phyloP scores from a whole-genome alignment of 1,140 invertebrate genomes.

The Lepidotrigona ventralis region DNA sequence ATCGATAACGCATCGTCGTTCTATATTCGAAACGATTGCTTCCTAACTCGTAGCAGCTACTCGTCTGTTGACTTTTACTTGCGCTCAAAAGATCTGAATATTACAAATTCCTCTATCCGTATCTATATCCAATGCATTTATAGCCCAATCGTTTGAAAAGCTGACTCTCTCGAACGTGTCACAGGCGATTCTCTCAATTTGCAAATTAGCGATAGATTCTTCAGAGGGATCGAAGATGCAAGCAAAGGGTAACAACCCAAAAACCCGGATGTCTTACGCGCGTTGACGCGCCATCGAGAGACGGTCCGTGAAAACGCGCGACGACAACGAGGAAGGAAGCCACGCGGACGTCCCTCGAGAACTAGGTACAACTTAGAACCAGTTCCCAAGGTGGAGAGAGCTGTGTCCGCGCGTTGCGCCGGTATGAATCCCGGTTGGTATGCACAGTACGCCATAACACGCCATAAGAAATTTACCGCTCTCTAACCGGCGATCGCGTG shows the following conservation, averaged over 20 bases:
- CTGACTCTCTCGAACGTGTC: too few species aligned
- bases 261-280: conserved; percentile 15
- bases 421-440: conserved; percentile 74
- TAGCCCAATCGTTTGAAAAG: too few species aligned
- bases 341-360: conserved; percentile 32
- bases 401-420: conserved; percentile 66
- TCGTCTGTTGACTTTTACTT: too few species aligned
- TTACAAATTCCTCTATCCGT: too few species aligned
- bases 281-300: not conserved
- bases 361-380: conserved; percentile 66
- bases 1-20: not conserved
- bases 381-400: conserved; percentile 63
- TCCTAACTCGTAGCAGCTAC: too few species aligned
- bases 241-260: not conserved
- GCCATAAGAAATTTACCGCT: conserved; percentile 77
- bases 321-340: conserved; percentile 2
- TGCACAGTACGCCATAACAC: conserved; percentile 75
- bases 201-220: not conserved
- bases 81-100: too few species aligned
- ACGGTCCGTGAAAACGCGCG: not conserved
- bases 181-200: not conserved
- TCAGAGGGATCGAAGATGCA: not conserved
- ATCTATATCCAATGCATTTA: too few species aligned
- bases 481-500: conserved; percentile 68
- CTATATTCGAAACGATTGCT: too few species aligned